Evolutionary conservation across 2,888 invertebrate genomes (phyloP).

Genomic region (Melolontha melolontha): DNA sequence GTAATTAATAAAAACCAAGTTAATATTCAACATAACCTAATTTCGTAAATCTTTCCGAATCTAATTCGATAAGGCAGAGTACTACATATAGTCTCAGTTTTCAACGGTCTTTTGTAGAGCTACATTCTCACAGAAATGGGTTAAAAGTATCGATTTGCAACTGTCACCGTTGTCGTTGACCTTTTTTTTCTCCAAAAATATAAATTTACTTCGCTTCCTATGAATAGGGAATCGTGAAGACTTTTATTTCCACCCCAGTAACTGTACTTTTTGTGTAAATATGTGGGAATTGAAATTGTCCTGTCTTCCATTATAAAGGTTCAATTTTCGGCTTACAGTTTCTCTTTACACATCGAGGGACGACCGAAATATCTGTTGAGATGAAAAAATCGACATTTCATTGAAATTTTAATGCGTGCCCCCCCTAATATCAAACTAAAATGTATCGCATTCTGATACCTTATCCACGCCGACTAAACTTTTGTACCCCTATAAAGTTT

Average conservation of each 20-base stretch:
- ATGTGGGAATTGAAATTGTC: conserved; percentile 36
- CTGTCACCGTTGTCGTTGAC: conserved; percentile 6
- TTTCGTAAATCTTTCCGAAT: too few species aligned
- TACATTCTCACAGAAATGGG: conserved; percentile 40
- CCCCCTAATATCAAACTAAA: background rate
- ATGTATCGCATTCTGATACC: conserved; percentile 6
- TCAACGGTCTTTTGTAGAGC: too few species aligned
- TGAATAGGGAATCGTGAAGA: conserved; percentile 29
- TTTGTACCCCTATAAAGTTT: conserved; percentile 28
- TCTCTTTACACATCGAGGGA: background rate
- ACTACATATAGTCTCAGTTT: too few species aligned
- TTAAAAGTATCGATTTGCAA: conserved; percentile 35
- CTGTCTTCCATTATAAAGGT: conserved; percentile 8
- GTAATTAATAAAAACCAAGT: too few species aligned
- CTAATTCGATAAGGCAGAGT: too few species aligned
- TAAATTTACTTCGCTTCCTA: conserved; percentile 40
- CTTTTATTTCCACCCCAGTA: conserved; percentile 35
- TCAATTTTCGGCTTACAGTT: conserved; percentile 14
- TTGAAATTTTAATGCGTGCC: conserved; percentile 6
- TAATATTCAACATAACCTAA: too few species aligned
- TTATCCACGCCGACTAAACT: conserved; percentile 8
- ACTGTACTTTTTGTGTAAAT: conserved; percentile 40
- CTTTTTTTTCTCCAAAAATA: conserved; percentile 34
- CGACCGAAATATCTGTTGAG: background rate
- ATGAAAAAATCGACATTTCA: conserved; percentile 9